A percentile compares a stretch with the other conserved stretches of the same genome.
These are phyloP conservation scores for Anastrepha ludens DNA, from an alignment of 1,140 invertebrate genomes.

Conservation along the genomic window DNA sequence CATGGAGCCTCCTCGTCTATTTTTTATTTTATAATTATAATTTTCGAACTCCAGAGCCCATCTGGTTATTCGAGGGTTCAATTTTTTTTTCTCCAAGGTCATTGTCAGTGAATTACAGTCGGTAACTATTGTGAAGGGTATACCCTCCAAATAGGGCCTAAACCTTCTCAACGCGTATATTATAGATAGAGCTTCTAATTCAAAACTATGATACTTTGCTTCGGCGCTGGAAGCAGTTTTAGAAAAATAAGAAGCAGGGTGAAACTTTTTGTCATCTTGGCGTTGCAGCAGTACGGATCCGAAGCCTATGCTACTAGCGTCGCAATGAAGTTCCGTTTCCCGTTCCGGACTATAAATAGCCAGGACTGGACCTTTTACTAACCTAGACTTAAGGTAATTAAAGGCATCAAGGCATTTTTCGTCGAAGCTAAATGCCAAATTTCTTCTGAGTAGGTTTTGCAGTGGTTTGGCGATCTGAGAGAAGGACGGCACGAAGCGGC, in stretches of 20 bases:
- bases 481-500: conserved; percentile 56
- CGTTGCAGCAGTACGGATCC: conserved; percentile 24
- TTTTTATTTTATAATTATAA: not conserved
- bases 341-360: conserved; percentile 56
- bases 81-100: conserved; percentile 72
- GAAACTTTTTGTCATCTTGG: conserved; percentile 59
- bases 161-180: conserved; percentile 75
- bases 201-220: conserved; percentile 73
- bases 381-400: not conserved
- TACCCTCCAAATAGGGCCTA: conserved; percentile 74
- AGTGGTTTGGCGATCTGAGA: conserved; percentile 1
- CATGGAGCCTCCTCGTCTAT: too few relatives aligned
- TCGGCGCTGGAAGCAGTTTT: conserved; percentile 68
- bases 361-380: conserved; percentile 58
- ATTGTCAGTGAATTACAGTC: conserved; percentile 71
- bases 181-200: conserved; percentile 76
- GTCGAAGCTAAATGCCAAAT: not conserved
- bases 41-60: conserved; percentile 58
- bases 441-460: not conserved
- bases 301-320: conserved; percentile 32
- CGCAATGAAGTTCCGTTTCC: conserved; percentile 33
- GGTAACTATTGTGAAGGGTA: conserved; percentile 74
- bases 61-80: conserved; percentile 67
- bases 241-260: conserved; percentile 24
- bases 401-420: not conserved